These are phyloP conservation scores for Mongoloraphidia duomilia DNA, from an alignment of 2,888 invertebrate genomes.

Conservation along the genomic window DNA sequence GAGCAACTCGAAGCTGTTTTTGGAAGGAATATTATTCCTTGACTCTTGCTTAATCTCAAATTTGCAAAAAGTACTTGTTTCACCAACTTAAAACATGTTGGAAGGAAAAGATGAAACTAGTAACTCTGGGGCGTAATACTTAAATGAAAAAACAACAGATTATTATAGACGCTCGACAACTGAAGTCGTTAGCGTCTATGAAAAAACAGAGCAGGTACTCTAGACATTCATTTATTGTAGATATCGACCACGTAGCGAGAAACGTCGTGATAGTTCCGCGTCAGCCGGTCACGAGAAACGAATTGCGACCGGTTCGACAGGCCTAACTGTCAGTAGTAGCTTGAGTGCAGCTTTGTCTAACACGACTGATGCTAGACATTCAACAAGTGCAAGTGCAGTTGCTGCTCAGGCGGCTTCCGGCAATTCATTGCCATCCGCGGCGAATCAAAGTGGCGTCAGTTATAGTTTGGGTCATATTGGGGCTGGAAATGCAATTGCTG, in stretches of 20 bases:
- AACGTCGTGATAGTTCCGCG: constrained; percentile 57
- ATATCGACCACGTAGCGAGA: constrained; percentile 54
- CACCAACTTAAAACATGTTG: too few species aligned
- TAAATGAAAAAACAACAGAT: too few species aligned
- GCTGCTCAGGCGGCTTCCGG: constrained; percentile 7
- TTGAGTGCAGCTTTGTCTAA: not conserved
- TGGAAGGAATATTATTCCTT: too few species aligned
- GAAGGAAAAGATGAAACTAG: too few species aligned
- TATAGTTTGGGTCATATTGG: constrained; percentile 69
- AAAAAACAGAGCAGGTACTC: too few species aligned
- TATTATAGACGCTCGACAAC: too few species aligned
- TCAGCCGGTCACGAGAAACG: constrained; percentile 34
- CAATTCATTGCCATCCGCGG: constrained; percentile 14
- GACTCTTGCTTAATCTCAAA: too few species aligned
- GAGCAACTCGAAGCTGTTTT: too few species aligned
- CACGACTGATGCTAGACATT: constrained; percentile 14
- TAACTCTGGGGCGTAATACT: too few species aligned
- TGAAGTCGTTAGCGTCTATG: too few species aligned
- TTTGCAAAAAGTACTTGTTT: too few species aligned
- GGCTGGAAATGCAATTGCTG: constrained; percentile 82
- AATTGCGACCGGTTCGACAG: constrained; percentile 23
- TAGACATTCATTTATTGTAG: constrained; percentile 21
- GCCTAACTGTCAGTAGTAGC: constrained; percentile 13
- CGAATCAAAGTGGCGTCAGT: constrained; percentile 35
- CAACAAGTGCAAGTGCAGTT: constrained; percentile 11